Base-by-base conservation (phyloP, 2,888 invertebrate genomes). In the Acronicta leporina region DNA sequence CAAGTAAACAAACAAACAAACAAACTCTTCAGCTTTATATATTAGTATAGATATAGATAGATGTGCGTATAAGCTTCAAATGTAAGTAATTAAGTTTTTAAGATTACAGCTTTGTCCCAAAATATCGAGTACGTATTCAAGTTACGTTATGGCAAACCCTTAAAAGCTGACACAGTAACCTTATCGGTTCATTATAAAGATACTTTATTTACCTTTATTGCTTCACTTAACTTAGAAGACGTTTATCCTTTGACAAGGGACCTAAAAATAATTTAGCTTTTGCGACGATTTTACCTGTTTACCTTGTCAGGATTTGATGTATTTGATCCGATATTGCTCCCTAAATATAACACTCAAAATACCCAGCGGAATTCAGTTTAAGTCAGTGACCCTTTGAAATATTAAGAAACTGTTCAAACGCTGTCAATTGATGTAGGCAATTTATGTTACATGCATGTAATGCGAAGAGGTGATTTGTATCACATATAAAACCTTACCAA, bases 351-450 rank as follows among this genome's bases (percentile, higher is more conserved):
- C 65, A 57, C 55, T 55, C 63, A 59, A 68, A 58, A 62, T 72
- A 68, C 76, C 53, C 68, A 69, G 55, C 54, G 48, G 59, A 60
- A 63, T 61, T 68, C 49, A 60, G 16, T 50, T 54, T 53, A 68
- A 75, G 85, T 83, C 81, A 77, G 73, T 81, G 82, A 86, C 79
- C 87, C 79, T 75, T 75, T 58, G 35, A 52, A 57, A 72, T 61
- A 54, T 38, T 52, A 67, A 55, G 48, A 38, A 54, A 43, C 40
- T 61, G 14, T 48, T 48, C 53, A 64, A 62, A 47, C 52, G 41
- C 43, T 42, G 30, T 63, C 43, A 59, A 65, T 52, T 46, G 54
- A 49, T 56, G 46, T 44, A 58, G 41, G 48, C 53, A 61, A 56
- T 51, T 59, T 30, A 61, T 57, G 30, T 55, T 54, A 52, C 42